These are phyloP conservation scores for Channa striata DNA, from an alignment of 2,797 vertebrate species.

Conservation along the genomic window DNA sequence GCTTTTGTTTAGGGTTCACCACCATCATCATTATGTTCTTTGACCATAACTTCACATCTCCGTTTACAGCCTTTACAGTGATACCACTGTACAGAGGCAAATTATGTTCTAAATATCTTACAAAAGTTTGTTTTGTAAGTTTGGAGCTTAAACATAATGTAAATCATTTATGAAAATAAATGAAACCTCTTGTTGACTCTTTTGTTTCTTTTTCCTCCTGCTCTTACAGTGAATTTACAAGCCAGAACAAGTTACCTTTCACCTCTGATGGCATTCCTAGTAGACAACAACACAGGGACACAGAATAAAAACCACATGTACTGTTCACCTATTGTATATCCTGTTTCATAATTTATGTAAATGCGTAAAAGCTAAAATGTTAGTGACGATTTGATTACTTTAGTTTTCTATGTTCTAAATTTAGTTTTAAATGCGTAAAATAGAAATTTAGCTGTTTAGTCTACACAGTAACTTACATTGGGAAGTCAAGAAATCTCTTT, in stretches of 20 bases:
- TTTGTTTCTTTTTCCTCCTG: neutral
- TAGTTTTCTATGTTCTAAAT: no score
- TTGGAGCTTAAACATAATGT: neutral
- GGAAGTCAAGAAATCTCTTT: no score
- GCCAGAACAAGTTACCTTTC: neutral
- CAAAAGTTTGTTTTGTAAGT: neutral
- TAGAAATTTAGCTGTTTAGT: no score
- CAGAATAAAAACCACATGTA: neutral
- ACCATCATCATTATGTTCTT: neutral
- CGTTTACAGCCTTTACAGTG: neutral
- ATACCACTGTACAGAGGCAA: neutral
- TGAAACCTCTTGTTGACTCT: neutral
- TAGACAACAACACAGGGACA: neutral
- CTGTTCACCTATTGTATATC: neutral
- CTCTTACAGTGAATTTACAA: conserved; percentile 16
- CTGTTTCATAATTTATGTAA: neutral
- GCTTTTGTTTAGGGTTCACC: conserved; percentile 21
- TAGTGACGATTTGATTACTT: no score
- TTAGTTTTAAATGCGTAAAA: no score
- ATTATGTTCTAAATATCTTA: neutral
- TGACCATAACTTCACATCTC: neutral
- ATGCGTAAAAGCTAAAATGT: neutral
- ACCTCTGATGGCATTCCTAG: neutral
- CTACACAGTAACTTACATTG: no score
- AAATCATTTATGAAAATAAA: neutral